phyloP scores from a whole-genome alignment of 2,797 vertebrate genomes.

The Danio albolineatus region DNA sequence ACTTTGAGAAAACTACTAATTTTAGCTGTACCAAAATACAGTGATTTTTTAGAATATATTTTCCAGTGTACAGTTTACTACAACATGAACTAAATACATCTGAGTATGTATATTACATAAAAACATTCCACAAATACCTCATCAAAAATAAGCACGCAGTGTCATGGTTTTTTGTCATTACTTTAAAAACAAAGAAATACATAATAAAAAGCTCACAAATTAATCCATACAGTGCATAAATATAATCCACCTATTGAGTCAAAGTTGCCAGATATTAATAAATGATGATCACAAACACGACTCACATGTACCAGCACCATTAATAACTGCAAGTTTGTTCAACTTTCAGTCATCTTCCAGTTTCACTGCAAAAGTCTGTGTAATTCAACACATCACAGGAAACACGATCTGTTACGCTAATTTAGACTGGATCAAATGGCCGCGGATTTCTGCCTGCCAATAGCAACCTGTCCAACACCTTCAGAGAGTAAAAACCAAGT shows the following conservation, averaged over 20 bases:
- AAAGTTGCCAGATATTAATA: background rate
- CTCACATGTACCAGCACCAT: background rate
- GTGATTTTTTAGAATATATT: too few relatives aligned
- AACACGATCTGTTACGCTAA: slow-evolving; percentile 12
- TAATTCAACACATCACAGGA: slow-evolving; percentile 8
- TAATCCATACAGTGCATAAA: background rate
- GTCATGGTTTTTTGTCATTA: too few relatives aligned
- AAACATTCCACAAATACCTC: too few relatives aligned
- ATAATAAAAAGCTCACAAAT: background rate
- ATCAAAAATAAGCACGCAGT: too few relatives aligned
- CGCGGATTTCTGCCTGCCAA: background rate
- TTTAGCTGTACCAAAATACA: too few relatives aligned
- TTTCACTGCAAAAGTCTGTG: background rate
- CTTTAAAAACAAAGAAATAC: too few relatives aligned
- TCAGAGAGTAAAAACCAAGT: background rate
- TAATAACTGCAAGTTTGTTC: background rate
- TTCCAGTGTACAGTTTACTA: too few relatives aligned
- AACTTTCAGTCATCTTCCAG: background rate
- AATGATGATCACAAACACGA: background rate
- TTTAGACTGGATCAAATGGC: slow-evolving; percentile 3
- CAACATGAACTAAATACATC: too few relatives aligned
- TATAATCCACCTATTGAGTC: background rate
- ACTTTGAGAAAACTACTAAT: too few relatives aligned
- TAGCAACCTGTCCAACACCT: background rate
- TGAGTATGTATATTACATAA: too few relatives aligned